Evolutionary conservation across 2,888 invertebrate genomes (phyloP).

Genomic region (Bembecia ichneumoniformis): DNA sequence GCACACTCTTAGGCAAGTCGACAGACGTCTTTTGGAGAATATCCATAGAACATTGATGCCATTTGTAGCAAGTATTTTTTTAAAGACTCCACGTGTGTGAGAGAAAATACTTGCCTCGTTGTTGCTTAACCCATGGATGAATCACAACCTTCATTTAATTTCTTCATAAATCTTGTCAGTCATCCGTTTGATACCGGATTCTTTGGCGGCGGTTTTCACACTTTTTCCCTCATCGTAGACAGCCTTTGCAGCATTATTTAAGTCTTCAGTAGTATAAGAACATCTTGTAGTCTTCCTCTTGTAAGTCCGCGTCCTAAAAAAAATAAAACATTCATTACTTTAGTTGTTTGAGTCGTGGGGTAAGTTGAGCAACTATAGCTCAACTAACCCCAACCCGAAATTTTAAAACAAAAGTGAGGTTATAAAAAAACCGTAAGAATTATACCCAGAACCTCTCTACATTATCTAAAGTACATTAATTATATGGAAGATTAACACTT

Average conservation of each 20-base stretch:
- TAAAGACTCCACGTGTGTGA: conserved; percentile 4
- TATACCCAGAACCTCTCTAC: conserved; percentile 2
- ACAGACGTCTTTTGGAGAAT: conserved; percentile 15
- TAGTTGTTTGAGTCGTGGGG: background rate
- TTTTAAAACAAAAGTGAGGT: conserved; percentile 12
- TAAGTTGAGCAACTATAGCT: conserved; percentile 11
- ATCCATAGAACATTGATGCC: conserved; percentile 15
- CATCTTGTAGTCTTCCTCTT: conserved; percentile 12
- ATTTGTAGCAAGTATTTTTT: conserved; percentile 14
- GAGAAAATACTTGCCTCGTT: conserved; percentile 14
- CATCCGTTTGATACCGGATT: conserved; percentile 18
- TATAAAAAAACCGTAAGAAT: conserved; percentile 11
- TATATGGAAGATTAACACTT: background rate
- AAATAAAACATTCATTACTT: conserved; percentile 9
- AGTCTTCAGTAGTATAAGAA: conserved; percentile 13
- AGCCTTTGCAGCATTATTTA: conserved; percentile 14
- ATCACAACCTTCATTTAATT: conserved; percentile 10
- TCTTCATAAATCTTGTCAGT: conserved; percentile 16
- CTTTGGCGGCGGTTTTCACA: conserved; percentile 13
- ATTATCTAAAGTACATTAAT: background rate
- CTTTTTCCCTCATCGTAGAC: conserved; percentile 11
- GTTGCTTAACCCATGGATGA: conserved; percentile 14
- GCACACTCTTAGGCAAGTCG: conserved; percentile 16
- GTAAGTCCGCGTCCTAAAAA: conserved; percentile 14
- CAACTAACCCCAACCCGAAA: conserved; percentile 13